Percentiles rank a stretch among this genome's conserved stretches.
Conservation (phyloP, 2,113 vertebrate species). For the Setophaga kirtlandii region DNA sequence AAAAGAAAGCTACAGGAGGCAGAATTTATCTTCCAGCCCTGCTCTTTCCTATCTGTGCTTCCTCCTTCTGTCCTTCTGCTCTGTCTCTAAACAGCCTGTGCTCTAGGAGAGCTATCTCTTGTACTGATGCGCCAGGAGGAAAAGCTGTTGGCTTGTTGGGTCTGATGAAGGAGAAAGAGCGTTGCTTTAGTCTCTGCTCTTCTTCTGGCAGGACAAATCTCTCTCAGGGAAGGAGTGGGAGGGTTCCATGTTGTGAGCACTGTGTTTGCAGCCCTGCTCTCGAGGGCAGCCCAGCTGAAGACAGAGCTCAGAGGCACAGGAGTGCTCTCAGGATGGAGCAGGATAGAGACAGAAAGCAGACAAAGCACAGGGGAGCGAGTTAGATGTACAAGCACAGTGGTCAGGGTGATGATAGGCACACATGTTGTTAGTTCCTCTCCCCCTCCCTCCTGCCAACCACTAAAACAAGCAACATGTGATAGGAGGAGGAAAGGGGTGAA, state of each 20-base stretch:
- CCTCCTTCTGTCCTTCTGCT: not conserved
- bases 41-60: not conserved
- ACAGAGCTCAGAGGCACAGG: not conserved
- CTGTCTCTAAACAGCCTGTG: not conserved
- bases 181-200: not conserved
- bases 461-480: slow-evolving; percentile 62
- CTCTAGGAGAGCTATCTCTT: not conserved
- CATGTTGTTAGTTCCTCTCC: slow-evolving; percentile 65
- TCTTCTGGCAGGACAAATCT: not conserved
- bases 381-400: slow-evolving; percentile 25
- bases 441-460: slow-evolving; percentile 59
- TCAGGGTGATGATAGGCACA: slow-evolving; percentile 69
- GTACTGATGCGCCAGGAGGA: not conserved
- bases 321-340: not conserved
- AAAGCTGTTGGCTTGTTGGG: not conserved
- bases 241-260: not conserved
- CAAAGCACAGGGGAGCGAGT: not conserved
- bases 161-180: not conserved
- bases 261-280: not conserved
- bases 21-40: not conserved
- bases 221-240: not conserved
- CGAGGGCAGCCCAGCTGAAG: not conserved
- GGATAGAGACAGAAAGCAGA: slow-evolving; percentile 14
- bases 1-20: not conserved
- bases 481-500: slow-evolving; percentile 34